Conservation (phyloP, 2,797 vertebrate genomes). For the Acanthornis magna region DNA sequence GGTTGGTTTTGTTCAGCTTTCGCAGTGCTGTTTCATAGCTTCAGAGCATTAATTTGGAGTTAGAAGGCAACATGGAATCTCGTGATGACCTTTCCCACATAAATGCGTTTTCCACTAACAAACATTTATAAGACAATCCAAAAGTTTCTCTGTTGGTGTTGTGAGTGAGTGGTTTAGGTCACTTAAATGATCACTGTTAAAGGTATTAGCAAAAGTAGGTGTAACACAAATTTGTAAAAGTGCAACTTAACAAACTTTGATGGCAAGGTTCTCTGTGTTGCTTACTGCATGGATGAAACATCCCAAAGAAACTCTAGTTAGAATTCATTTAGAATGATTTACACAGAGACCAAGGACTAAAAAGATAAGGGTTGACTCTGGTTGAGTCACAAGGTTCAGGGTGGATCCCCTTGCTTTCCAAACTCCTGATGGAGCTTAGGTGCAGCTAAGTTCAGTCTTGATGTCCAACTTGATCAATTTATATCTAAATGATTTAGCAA, state of each 20-base stretch:
- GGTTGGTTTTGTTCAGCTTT: neutral
- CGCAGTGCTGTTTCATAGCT: rapidly evolving
- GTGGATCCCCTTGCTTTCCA: neutral
- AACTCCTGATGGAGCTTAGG: neutral
- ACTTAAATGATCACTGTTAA: neutral
- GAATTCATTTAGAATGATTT: neutral
- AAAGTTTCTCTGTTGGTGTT: neutral
- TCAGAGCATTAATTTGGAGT: neutral
- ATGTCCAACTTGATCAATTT: neutral
- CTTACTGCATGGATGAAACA: neutral
- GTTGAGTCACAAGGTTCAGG: neutral
- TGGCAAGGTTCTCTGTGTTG: neutral
- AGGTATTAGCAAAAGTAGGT: neutral
- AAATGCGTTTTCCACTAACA: neutral
- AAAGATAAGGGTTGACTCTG: neutral
- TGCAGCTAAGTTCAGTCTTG: neutral
- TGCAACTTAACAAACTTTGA: neutral
- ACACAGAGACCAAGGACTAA: neutral
- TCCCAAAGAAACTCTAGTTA: neutral
- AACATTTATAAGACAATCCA: neutral
- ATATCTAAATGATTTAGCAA: neutral
- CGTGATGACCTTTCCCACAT: rapidly evolving
- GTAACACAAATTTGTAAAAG: neutral
- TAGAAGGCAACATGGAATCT: neutral
- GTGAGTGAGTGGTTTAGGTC: neutral